These are phyloP conservation scores for Laticauda colubrina DNA, from an alignment of 2,113 vertebrate species.

Conservation along the genomic window DNA sequence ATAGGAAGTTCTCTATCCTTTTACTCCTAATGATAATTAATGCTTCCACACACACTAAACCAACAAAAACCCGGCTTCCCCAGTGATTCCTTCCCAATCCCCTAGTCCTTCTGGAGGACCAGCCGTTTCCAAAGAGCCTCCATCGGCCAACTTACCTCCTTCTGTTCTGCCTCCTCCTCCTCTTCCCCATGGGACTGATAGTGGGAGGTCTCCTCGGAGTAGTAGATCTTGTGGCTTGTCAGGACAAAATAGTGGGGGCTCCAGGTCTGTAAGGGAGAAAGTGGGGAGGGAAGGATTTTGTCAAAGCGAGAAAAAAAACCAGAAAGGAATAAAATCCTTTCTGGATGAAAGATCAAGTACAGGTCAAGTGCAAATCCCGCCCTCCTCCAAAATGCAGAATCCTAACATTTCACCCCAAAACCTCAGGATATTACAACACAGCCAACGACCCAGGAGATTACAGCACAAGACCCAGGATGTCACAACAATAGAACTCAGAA, in stretches of 20 bases:
- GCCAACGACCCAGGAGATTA: no score
- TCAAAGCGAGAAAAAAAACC: not conserved
- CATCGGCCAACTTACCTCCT: constrained; percentile 68
- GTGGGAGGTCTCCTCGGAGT: constrained; percentile 83
- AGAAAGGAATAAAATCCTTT: no score
- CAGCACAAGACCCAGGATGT: no score
- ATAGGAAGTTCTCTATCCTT: no score
- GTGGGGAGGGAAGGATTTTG: not conserved
- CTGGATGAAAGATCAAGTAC: accelerated
- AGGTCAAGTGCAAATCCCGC: no score
- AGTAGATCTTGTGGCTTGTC: constrained; percentile 86
- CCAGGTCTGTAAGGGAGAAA: constrained; percentile 73
- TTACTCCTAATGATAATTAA: not conserved
- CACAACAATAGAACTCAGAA: no score
- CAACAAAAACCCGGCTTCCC: not conserved
- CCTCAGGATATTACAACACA: no score
- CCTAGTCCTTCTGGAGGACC: not conserved
- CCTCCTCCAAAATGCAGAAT: not conserved
- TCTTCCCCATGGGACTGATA: constrained; percentile 82
- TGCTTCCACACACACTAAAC: not conserved
- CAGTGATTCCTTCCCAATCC: not conserved
- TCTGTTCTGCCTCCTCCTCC: constrained; percentile 80
- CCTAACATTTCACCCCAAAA: not conserved
- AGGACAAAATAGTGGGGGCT: constrained; percentile 85
- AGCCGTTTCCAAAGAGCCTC: not conserved